Evolutionary conservation across 2,888 invertebrate species (phyloP), one percentile per base, ranked within the genome.

Genomic region (Leucania comma): DNA sequence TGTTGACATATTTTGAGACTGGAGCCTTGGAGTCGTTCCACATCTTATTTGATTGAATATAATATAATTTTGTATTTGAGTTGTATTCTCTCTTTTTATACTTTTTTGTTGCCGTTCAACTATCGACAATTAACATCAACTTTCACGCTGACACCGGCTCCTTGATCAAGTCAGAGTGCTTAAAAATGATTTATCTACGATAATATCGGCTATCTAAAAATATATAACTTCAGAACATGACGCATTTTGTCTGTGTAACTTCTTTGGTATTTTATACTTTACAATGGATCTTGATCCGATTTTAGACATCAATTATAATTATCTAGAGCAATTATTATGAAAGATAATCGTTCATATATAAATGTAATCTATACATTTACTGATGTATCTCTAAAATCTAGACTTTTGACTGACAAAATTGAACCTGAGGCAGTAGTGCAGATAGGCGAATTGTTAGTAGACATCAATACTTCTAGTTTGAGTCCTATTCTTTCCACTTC

Each of bases 1-100:
- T 51, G 42, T 50, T 46, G 12, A 72, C 53, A 42, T 57, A 54
- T 66, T 79, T 57, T 17, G 26, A 22, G 32, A 69, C 32, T 38
- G 48, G 14, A 73, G n/a, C n/a, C 35, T 38, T 38, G 42, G 22
- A 42, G 26, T 17, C 17, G 29, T 5, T 56, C 32, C 12, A n/a
- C 8, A 32, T 50, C 46, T 48, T 38, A 46, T 14, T 59, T 71
- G 61, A 74, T 61, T 57, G 29, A 61, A 51, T 20, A n/a, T 4
- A 4, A 29, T 46, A 51, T 51, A 9, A 26, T 57, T 68, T 57
- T 3, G 14, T 32, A 20, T 58, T 22, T 26, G n/a, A 17, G 14
- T 17, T 3, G 12, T 54, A 3, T 24, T 61, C 24, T 35, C 1
- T 17, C 3, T 9, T 35, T 12, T 14, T 9, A 3, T 22, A 29